These are phyloP conservation scores for Triplophysa rosa DNA, from an alignment of 2,113 vertebrate species.

Conservation along the genomic window DNA sequence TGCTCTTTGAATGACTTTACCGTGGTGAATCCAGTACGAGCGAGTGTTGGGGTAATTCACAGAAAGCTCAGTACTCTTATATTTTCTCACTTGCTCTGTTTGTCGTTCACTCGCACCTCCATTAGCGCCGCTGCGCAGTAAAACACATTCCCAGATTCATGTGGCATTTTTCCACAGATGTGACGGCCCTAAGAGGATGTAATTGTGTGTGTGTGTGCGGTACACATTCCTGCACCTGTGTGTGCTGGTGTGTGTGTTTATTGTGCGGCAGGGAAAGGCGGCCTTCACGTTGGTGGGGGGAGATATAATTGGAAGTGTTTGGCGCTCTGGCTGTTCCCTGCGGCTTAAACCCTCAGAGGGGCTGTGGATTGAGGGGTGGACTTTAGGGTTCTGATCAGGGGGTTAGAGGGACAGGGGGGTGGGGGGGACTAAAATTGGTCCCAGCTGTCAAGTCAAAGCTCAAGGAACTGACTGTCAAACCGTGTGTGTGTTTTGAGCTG, in stretches of 20 bases:
- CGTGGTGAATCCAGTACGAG: too few relatives aligned
- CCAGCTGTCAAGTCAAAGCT: constrained; percentile 35
- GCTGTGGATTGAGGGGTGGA: constrained; percentile 1
- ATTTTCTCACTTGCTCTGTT: not conserved
- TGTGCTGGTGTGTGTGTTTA: constrained; percentile 18
- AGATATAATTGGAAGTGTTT: constrained; percentile 26
- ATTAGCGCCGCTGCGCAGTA: not conserved
- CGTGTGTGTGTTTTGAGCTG: not conserved
- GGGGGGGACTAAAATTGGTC: constrained; percentile 6
- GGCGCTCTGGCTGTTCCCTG: constrained; percentile 10
- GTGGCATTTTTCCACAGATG: constrained; percentile 42
- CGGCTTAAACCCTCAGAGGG: constrained; percentile 4
- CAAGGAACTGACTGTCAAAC: constrained; percentile 3
- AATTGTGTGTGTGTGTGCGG: constrained; percentile 18
- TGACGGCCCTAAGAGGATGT: constrained; percentile 35
- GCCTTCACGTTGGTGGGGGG: not conserved
- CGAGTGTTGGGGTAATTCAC: too few relatives aligned
- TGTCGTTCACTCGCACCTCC: constrained; percentile 36
- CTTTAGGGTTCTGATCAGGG: not conserved
- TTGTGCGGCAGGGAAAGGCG: not conserved
- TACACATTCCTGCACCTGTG: constrained; percentile 19
- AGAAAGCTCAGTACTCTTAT: too few relatives aligned
- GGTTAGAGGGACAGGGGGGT: not conserved
- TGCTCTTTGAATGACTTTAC: not conserved
- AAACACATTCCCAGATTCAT: constrained; percentile 27